Evolutionary conservation across 2,888 invertebrate species (phyloP).

Genomic region (Gonocerus acuteangulatus): DNA sequence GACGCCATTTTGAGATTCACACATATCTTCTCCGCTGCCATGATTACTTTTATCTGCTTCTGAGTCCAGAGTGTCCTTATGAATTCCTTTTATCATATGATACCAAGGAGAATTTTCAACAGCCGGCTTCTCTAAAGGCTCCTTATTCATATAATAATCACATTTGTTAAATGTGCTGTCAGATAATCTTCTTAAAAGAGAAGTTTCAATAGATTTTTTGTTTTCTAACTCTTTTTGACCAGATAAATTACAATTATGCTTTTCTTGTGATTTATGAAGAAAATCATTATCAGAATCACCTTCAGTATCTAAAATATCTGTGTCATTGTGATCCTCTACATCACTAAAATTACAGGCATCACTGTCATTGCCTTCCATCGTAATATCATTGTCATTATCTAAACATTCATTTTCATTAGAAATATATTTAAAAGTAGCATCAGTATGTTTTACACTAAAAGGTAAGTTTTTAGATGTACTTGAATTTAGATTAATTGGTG

Average conservation of each 20-base stretch:
- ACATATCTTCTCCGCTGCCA: conserved; percentile 2
- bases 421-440: conserved; percentile 6
- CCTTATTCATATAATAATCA: conserved; percentile 13
- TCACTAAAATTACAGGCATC: conserved; percentile 30
- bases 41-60: conserved; percentile 17
- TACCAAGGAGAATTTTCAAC: conserved; percentile 14
- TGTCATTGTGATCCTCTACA: conserved; percentile 40
- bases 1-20: conserved; percentile 10
- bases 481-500: not conserved
- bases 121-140: not conserved
- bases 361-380: conserved; percentile 27
- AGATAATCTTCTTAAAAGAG: conserved; percentile 13
- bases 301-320: conserved; percentile 45
- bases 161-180: conserved; percentile 7
- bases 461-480: not conserved
- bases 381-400: not conserved
- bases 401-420: conserved; percentile 7
- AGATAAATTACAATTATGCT: not conserved
- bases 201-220: conserved; percentile 7
- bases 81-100: conserved; percentile 11
- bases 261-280: conserved; percentile 9
- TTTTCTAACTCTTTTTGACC: not conserved
- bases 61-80: conserved; percentile 6
- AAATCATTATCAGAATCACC: conserved; percentile 34
- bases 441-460: conserved; percentile 4